These are phyloP conservation scores for Drosophila greeni DNA, from an alignment of 2,888 invertebrate species.

Conservation along the genomic window DNA sequence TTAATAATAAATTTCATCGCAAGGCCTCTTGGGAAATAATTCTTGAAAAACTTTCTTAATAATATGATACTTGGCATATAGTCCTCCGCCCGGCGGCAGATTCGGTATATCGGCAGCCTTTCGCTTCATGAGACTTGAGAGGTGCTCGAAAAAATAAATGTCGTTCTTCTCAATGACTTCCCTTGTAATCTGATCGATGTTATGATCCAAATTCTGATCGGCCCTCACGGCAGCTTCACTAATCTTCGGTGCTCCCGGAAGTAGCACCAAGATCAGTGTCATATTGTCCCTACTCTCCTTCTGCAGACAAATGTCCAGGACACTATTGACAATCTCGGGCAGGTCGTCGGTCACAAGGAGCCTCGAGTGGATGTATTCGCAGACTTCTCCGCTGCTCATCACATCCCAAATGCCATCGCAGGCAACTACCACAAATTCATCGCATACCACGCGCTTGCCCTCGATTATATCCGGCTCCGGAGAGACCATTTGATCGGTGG, in stretches of 20 bases:
- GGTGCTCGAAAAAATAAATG: slow-evolving; percentile 7
- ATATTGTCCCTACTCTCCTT: slow-evolving; percentile 43
- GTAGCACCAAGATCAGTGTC: slow-evolving; percentile 27
- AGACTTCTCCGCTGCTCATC: slow-evolving; percentile 89
- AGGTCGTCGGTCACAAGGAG: slow-evolving; percentile 23
- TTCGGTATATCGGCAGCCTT: neutral
- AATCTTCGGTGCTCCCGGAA: slow-evolving; percentile 28
- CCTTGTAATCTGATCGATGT: slow-evolving; percentile 5
- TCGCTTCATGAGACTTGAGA: slow-evolving; percentile 9
- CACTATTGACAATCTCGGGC: slow-evolving; percentile 17
- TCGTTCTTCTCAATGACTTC: slow-evolving; percentile 14
- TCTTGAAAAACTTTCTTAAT: slow-evolving; percentile 22
- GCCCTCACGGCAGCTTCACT: slow-evolving; percentile 2
- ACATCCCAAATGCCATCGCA: slow-evolving; percentile 99
- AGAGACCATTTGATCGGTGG: slow-evolving; percentile 96
- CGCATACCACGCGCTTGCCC: slow-evolving; percentile 85
- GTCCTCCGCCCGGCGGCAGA: slow-evolving; percentile 35
- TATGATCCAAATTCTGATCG: slow-evolving; percentile 12
- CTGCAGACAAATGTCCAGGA: slow-evolving; percentile 33
- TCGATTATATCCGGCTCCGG: slow-evolving; percentile 97
- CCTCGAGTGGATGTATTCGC: slow-evolving; percentile 19
- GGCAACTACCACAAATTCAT: slow-evolving; percentile 96
- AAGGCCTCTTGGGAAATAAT: slow-evolving; percentile 5
- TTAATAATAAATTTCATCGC: neutral
- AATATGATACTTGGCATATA: slow-evolving; percentile 33